Base-by-base conservation (phyloP, 2,888 invertebrate genomes). In the Sinotaia quadrata region DNA sequence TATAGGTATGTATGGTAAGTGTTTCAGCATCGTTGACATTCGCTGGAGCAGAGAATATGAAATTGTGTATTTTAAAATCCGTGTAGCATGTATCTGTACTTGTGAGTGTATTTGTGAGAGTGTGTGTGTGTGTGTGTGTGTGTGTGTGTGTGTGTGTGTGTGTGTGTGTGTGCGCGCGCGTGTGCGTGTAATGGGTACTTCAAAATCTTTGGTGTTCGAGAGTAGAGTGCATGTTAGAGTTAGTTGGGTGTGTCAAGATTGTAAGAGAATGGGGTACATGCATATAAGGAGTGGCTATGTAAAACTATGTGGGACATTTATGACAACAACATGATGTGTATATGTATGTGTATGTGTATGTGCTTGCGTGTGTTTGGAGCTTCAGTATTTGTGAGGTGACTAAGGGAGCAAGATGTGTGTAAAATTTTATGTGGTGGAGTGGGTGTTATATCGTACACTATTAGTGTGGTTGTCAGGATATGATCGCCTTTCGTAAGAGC, bases 111-210 rank as follows among this genome's bases (percentile, higher is more conserved):
- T 52, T 1, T 27, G 27, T 27, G 27, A 31, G 41, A 12, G 41
- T 41, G 41, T 41, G 41, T 12, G 41, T 41, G 41, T 41, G 41
- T 52, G 52, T 52, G 31, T 2, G 34, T 34, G n/a, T 34, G 34
- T 2, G 57, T 57, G 57, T 1, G 34, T 21, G 57, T 0, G 57
- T 33, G 33, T 57, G 57, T 34, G 34, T 57, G 57, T 34, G 57
- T 31, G 57, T 57, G 57, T 57, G 57, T 34, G 57, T 57, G 57
- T 29, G 57, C 31, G 54, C n/a, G 29, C 31, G 29, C 4, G 29
- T 29, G 29, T 7, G 10, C n/a, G 54, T 29, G 54, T 12, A 18
- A 2, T 2, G 15, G 41, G 41, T 41, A 12, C 41, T n/a, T n/a
- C n/a, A 3, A 12, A 41, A 41, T 41, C 41, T 12, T 41, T 12